Percentiles rank a stretch among this genome's conserved stretches.
Conservation (phyloP, 2,797 vertebrate genomes). For the Enteromius viviparus region DNA sequence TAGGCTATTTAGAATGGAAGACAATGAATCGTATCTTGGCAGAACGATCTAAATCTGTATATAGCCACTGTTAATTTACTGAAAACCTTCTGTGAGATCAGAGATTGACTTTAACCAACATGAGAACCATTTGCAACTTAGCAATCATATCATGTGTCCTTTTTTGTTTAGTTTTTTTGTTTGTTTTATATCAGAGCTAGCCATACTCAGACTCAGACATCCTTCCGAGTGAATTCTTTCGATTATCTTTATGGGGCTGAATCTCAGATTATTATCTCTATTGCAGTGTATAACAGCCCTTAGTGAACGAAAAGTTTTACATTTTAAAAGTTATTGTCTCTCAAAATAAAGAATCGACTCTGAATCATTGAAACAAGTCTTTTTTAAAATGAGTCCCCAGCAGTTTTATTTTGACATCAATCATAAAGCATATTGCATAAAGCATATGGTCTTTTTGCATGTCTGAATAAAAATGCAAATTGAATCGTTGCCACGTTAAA, state of each 20-base stretch:
- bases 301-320: too few relatives aligned
- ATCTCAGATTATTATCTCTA: neutral
- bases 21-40: neutral
- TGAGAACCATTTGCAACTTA: neutral
- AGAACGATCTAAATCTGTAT: neutral
- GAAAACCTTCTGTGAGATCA: neutral
- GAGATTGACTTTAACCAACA: neutral
- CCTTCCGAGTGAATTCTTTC: neutral
- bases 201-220: too few relatives aligned
- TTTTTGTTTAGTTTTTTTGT: neutral
- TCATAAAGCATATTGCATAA: too few relatives aligned
- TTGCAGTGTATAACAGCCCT: too few relatives aligned
- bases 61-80: neutral
- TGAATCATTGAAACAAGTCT: too few relatives aligned
- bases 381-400: too few relatives aligned
- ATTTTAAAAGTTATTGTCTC: too few relatives aligned
- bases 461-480: too few relatives aligned
- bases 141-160: neutral
- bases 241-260: neutral
- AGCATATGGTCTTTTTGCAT: too few relatives aligned
- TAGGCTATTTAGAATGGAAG: neutral
- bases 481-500: too few relatives aligned
- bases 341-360: too few relatives aligned
- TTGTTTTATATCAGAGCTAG: neutral
- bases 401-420: too few relatives aligned